Percentiles rank a stretch among this genome's conserved stretches.
These are phyloP conservation scores for Drosophila chauvacae DNA, from an alignment of 1,140 invertebrate genomes.

Conservation along the genomic window DNA sequence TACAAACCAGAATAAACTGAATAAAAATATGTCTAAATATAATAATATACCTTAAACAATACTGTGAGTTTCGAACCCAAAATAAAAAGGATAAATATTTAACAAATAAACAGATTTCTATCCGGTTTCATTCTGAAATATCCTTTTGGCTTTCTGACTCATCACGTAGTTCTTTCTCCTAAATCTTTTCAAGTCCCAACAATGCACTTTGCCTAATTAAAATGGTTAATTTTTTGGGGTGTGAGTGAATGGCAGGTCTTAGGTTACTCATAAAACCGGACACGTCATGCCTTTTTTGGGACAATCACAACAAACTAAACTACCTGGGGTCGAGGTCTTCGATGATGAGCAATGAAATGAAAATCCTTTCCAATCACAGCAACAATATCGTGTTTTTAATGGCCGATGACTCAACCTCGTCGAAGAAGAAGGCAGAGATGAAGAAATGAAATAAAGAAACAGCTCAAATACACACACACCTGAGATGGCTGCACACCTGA, in stretches of 20 bases:
- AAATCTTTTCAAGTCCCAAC: slow-evolving; percentile 1
- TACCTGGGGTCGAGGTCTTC: slow-evolving; percentile 59
- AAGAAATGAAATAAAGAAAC: slow-evolving; percentile 79
- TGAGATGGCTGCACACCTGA: slow-evolving; percentile 76
- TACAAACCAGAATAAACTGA: neutral
- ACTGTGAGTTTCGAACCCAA: neutral
- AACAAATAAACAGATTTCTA: neutral
- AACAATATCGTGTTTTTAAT: slow-evolving; percentile 71
- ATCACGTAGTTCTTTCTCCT: neutral
- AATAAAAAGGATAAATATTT: neutral
- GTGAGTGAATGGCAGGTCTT: slow-evolving; percentile 18
- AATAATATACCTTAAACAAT: neutral
- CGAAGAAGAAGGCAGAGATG: slow-evolving; percentile 52
- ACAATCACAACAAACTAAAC: slow-evolving; percentile 61
- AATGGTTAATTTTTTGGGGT: slow-evolving; percentile 22
- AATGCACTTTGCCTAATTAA: slow-evolving; percentile 55
- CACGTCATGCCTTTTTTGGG: slow-evolving; percentile 55
- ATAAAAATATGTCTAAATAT: neutral
- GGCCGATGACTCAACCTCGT: slow-evolving; percentile 74
- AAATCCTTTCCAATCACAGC: slow-evolving; percentile 72
- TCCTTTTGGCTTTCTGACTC: slow-evolving; percentile 1
- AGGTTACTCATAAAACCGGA: slow-evolving; percentile 47
- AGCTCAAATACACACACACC: slow-evolving; percentile 56
- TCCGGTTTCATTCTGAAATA: neutral
- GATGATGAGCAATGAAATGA: slow-evolving; percentile 55